These are phyloP conservation scores for Collichthys lucidus DNA, from an alignment of 2,113 vertebrate genomes.

Conservation along the genomic window DNA sequence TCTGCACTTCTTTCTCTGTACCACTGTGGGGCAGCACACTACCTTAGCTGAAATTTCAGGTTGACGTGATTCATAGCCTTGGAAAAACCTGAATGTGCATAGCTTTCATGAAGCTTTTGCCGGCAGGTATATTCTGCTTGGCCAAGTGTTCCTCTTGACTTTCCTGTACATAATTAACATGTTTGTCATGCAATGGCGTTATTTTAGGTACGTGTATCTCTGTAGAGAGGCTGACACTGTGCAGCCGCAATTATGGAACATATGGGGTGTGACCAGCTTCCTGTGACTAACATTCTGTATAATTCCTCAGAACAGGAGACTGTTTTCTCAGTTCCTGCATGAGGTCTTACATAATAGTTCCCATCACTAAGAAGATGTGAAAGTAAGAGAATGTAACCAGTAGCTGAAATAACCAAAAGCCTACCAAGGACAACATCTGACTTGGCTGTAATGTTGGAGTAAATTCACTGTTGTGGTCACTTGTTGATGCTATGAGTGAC, in stretches of 20 bases:
- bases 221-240: not conserved
- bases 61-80: not conserved
- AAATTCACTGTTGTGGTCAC: not conserved
- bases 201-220: constrained; percentile 8
- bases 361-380: not conserved
- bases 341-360: constrained; percentile 13
- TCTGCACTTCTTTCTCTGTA: constrained; percentile 34
- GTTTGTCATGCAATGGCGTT: constrained; percentile 24
- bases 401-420: constrained; percentile 11
- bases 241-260: constrained; percentile 14
- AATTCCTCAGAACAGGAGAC: constrained; percentile 17
- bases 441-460: not conserved
- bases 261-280: constrained; percentile 42
- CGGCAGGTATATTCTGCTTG: not conserved
- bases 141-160: constrained; percentile 8
- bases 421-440: not conserved
- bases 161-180: constrained; percentile 6
- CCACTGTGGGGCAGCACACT: constrained; percentile 69
- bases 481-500: constrained; percentile 2
- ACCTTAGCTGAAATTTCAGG: constrained; percentile 8
- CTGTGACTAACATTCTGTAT: constrained; percentile 24
- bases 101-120: constrained; percentile 9
- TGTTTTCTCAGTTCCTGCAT: not conserved
- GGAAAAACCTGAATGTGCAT: constrained; percentile 4
- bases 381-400: not conserved